Evolutionary conservation across 2,888 invertebrate genomes (phyloP).

Genomic region (Andrena bucephala): DNA sequence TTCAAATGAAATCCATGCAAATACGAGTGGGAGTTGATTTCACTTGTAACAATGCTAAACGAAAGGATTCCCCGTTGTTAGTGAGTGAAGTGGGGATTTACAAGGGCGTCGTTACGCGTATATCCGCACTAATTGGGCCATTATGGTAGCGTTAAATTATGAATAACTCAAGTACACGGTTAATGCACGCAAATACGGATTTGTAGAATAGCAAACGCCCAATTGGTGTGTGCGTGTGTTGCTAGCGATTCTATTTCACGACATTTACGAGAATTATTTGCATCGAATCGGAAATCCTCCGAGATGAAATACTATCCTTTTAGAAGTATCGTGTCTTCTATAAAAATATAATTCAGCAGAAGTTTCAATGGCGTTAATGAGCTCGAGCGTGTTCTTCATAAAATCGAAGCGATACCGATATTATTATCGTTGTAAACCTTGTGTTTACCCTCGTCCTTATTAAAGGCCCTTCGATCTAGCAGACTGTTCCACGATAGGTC

Average conservation of each 20-base stretch:
- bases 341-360: background rate
- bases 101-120: slow-evolving; percentile 34
- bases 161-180: slow-evolving; percentile 42
- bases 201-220: background rate
- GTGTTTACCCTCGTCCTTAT: background rate
- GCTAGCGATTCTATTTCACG: background rate
- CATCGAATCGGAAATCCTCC: background rate
- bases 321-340: background rate
- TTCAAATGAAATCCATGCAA: slow-evolving; percentile 14
- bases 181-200: slow-evolving; percentile 15
- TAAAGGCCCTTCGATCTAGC: slow-evolving; percentile 12
- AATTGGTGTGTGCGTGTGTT: background rate
- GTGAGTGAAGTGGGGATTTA: slow-evolving; percentile 36
- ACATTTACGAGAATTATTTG: background rate
- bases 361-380: background rate
- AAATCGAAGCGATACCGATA: background rate
- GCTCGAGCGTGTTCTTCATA: background rate
- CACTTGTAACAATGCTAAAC: slow-evolving; percentile 13
- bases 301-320: background rate
- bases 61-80: slow-evolving; percentile 47
- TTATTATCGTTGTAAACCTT: background rate
- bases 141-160: slow-evolving; percentile 31
- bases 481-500: background rate
- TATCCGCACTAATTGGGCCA: slow-evolving; percentile 42
- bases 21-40: slow-evolving; percentile 2